Evolutionary conservation across 2,888 invertebrate genomes (phyloP).

Genomic region (Cacoxenus indagator): DNA sequence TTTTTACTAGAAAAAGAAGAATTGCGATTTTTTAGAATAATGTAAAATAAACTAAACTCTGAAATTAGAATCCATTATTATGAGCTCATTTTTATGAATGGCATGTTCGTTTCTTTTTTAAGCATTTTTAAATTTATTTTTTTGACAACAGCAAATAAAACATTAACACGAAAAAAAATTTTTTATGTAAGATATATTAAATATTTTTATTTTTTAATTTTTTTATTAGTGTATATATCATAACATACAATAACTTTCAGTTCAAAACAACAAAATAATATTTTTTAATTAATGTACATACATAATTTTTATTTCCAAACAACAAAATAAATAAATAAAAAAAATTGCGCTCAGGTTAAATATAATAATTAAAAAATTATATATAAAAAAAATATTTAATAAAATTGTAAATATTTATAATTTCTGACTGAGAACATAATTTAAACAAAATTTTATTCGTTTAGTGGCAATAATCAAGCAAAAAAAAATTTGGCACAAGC

Average conservation of each 20-base stretch:
- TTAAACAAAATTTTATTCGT: neutral
- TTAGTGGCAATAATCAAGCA: neutral
- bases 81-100: too few relatives aligned
- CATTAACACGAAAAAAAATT: neutral
- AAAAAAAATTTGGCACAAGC: neutral
- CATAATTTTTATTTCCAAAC: slow-evolving; percentile 11
- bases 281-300: neutral
- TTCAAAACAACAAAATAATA: neutral
- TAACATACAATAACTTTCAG: neutral
- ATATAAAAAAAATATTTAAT: slow-evolving; percentile 26
- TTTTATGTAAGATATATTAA: neutral
- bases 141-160: too few relatives aligned
- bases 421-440: slow-evolving; percentile 34
- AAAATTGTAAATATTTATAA: slow-evolving; percentile 10
- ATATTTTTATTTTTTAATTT: neutral
- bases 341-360: slow-evolving; percentile 64
- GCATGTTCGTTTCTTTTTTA: too few relatives aligned
- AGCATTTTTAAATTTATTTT: too few relatives aligned
- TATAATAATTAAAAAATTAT: slow-evolving; percentile 22
- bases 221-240: neutral
- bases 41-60: too few relatives aligned
- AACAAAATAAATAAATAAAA: slow-evolving; percentile 28
- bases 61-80: too few relatives aligned
- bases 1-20: too few relatives aligned
- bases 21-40: too few relatives aligned